Conservation (phyloP, 2,888 invertebrate species). For the Petrolisthes manimaculis region DNA sequence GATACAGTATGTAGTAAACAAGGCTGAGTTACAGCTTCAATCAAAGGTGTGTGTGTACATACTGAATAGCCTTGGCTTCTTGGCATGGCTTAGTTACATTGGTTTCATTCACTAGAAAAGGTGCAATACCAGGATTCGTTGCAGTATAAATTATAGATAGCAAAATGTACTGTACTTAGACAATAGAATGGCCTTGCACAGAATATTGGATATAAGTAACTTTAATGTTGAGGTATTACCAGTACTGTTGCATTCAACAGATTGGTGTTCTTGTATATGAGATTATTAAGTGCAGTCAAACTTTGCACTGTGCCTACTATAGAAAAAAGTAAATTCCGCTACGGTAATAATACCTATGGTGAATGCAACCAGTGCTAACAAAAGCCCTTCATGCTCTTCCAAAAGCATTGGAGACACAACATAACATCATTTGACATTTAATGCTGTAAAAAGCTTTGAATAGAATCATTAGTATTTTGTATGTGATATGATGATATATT, state of each 20-base stretch:
- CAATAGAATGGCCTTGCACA: too few relatives aligned
- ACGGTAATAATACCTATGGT: background rate
- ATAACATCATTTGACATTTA: constrained; percentile 20
- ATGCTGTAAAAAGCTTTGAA: constrained; percentile 3
- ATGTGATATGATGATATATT: constrained; percentile 37
- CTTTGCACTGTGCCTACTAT: too few relatives aligned
- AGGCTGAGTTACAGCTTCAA: constrained; percentile 32
- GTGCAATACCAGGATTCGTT: background rate
- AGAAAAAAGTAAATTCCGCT: background rate
- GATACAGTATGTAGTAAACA: constrained; percentile 11
- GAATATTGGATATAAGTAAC: too few relatives aligned
- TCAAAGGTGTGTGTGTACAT: constrained; percentile 27
- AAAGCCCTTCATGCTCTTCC: constrained; percentile 35
- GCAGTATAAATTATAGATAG: too few relatives aligned
- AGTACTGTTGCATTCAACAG: too few relatives aligned
- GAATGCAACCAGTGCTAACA: constrained; percentile 23
- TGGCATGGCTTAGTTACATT: constrained; percentile 22
- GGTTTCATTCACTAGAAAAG: constrained; percentile 33
- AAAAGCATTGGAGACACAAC: constrained; percentile 24
- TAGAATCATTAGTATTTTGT: constrained; percentile 22
- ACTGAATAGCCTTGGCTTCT: constrained; percentile 34
- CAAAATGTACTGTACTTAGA: too few relatives aligned
- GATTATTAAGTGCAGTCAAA: too few relatives aligned
- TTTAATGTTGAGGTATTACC: too few relatives aligned
- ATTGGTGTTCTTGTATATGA: too few relatives aligned